Percentiles rank a stretch among this genome's conserved stretches.
phyloP scores from a whole-genome alignment of 1,140 invertebrate genomes.

The Leucophenga varia region DNA sequence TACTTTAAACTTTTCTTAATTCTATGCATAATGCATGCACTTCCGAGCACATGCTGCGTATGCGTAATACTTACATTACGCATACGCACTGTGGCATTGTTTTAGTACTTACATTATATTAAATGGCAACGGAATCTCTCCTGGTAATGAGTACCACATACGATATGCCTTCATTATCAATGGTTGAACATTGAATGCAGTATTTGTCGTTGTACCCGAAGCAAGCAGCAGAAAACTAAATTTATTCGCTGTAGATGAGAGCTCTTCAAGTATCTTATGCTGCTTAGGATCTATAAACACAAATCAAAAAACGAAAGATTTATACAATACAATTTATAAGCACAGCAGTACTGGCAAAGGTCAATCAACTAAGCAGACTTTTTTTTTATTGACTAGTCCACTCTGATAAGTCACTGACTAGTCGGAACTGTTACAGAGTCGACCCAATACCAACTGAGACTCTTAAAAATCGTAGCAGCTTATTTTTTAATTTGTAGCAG shows the following conservation, averaged over 20 bases:
- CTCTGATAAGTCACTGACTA: no score
- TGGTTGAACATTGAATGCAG: constrained; percentile 29
- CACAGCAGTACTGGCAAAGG: background rate
- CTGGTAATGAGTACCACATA: constrained; percentile 14
- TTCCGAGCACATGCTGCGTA: no score
- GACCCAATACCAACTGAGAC: no score
- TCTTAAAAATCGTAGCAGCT: no score
- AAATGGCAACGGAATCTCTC: constrained; percentile 29
- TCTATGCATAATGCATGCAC: no score
- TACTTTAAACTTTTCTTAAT: no score
- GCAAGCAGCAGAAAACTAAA: constrained; percentile 28
- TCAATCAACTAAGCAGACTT: background rate
- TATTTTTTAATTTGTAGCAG: no score
- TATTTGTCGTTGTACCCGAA: constrained; percentile 27
- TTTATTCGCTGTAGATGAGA: constrained; percentile 24
- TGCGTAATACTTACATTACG: no score
- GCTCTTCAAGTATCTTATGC: constrained; percentile 5
- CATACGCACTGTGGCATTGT: no score
- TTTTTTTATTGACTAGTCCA: no score
- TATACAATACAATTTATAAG: no score
- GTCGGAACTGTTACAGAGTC: no score
- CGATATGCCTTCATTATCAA: constrained; percentile 34
- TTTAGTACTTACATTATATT: constrained; percentile 44
- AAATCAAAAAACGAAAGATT: background rate
- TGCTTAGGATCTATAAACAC: background rate